These are phyloP conservation scores for Coptodon rendalli DNA, from an alignment of 2,113 vertebrate genomes.

Conservation along the genomic window DNA sequence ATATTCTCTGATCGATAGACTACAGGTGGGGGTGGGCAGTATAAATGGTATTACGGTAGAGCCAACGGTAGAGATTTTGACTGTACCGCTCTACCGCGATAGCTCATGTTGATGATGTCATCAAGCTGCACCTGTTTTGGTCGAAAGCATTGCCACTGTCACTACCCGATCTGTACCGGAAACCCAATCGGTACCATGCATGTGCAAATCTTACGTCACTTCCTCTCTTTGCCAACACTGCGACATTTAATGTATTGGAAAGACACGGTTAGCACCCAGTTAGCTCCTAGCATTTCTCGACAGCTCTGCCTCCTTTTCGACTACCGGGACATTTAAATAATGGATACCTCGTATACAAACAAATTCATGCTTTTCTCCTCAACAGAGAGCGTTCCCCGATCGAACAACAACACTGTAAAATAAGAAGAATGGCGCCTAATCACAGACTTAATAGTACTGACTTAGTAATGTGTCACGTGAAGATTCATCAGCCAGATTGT, in stretches of 20 bases:
- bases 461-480: background rate
- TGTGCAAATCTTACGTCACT: background rate
- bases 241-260: background rate
- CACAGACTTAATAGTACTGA: background rate
- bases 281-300: background rate
- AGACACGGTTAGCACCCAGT: accelerated
- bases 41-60: background rate
- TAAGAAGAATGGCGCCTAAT: accelerated
- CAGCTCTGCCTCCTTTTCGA: background rate
- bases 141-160: background rate
- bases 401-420: background rate
- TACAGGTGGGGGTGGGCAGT: background rate
- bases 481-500: background rate
- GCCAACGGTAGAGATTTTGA: background rate
- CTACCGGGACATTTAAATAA: background rate
- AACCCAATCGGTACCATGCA: background rate
- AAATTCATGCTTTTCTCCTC: background rate
- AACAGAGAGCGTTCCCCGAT: background rate
- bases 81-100: background rate
- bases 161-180: accelerated
- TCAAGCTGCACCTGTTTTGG: background rate
- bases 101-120: background rate
- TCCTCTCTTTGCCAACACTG: background rate
- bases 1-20: background rate
- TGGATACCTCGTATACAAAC: background rate